Conservation (phyloP, 1,140 invertebrate genomes). For the Papilio helenus region DNA sequence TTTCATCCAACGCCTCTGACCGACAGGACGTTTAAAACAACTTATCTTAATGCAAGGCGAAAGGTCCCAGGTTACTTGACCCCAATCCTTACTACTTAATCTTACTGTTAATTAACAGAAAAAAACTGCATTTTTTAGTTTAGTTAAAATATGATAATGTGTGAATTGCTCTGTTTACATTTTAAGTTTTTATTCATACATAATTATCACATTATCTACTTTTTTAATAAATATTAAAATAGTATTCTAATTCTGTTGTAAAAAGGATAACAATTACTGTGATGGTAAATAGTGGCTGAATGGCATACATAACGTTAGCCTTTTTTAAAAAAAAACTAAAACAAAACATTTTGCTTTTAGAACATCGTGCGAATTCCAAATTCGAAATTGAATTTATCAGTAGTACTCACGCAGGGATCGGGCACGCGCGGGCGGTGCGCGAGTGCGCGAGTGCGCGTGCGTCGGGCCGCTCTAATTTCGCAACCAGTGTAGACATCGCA, state of each 20-base stretch:
- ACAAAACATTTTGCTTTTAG: constrained; percentile 3
- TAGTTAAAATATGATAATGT: not conserved
- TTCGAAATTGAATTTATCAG: constrained; percentile 51
- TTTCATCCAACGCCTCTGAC: constrained; percentile 16
- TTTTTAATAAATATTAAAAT: no score
- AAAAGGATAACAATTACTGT: no score
- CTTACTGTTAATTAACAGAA: constrained; percentile 50
- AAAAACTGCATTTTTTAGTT: constrained; percentile 29
- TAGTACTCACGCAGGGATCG: constrained; percentile 27
- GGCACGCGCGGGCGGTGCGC: constrained; percentile 42
- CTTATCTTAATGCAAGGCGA: constrained; percentile 54
- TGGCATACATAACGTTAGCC: not conserved
- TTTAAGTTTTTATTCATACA: not conserved
- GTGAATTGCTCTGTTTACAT: not conserved
- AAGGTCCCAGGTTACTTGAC: constrained; percentile 56
- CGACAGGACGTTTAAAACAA: constrained; percentile 50
- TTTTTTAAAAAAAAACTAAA: not conserved
- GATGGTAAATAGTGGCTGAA: not conserved
- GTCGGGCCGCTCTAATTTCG: constrained; percentile 75
- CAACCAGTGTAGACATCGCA: constrained; percentile 68
- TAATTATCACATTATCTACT: not conserved
- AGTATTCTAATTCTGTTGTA: no score
- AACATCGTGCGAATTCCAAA: constrained; percentile 49
- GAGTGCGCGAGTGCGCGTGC: constrained; percentile 51
- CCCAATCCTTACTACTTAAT: constrained; percentile 51